These are phyloP conservation scores for Patiria pectinifera DNA, from an alignment of 53 echinoderm and acorn worm species.

Conservation along the genomic window DNA sequence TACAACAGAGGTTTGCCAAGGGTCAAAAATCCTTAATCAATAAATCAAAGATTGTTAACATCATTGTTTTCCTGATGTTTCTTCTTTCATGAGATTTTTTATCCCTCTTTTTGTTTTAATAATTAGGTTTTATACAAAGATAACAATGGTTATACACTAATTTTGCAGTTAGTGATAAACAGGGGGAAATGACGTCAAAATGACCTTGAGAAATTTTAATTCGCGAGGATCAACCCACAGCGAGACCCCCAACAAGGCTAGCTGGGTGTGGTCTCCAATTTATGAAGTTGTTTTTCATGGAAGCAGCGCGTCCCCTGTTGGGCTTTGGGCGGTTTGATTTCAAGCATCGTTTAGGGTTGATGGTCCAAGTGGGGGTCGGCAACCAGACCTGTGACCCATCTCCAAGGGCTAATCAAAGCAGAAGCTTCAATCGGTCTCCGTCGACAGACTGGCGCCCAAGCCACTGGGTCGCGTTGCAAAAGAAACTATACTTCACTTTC, in stretches of 20 bases:
- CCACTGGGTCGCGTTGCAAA: conserved; percentile 24
- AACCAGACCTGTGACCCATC: conserved; percentile 44
- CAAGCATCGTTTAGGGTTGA: neutral
- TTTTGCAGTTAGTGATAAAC: no score
- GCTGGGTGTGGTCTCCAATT: conserved; percentile 22
- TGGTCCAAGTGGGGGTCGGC: conserved; percentile 21
- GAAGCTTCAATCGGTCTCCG: conserved; percentile 21
- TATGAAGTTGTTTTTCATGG: conserved; percentile 3
- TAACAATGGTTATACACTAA: neutral
- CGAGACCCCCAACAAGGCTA: neutral
- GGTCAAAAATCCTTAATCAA: neutral
- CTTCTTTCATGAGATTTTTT: neutral
- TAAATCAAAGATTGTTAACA: neutral
- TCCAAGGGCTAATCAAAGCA: conserved; percentile 45
- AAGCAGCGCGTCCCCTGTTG: conserved; percentile 11
- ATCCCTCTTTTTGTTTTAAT: neutral
- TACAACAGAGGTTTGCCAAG: conserved; percentile 12
- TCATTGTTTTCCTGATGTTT: neutral
- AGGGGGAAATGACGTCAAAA: neutral
- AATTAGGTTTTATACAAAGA: neutral
- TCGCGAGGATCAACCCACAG: neutral
- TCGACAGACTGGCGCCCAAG: conserved; percentile 46
- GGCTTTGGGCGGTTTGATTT: conserved; percentile 9
- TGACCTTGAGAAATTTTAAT: conserved; percentile 2
- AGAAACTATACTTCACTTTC: neutral